Base-by-base conservation (phyloP, 2,888 invertebrate species). In the Cordilura impudica region DNA sequence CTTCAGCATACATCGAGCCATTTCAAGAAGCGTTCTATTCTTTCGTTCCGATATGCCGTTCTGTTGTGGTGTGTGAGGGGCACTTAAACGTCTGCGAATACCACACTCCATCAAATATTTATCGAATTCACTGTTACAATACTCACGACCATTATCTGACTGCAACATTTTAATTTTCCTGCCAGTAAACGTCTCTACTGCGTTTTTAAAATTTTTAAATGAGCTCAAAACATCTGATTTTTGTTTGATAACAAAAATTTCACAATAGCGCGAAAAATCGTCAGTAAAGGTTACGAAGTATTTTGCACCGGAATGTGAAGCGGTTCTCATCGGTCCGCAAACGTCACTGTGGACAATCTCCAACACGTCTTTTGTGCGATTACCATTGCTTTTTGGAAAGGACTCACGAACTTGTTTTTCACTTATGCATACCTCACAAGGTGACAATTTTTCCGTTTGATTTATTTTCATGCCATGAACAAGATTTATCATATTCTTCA, bases 1-100 rank as follows among this genome's bases (percentile, higher is more conserved):
- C 1, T 82, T 69, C 67, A 88, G 35, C 66, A 67, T 56, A 51
- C 82, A 83, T 18, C 82, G 63, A n/a, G 82, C 80, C 78, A 79
- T 82, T 26, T 82, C 83, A 1, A 81, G 66, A 0, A 83, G 70
- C 6, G 82, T 82, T 45, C 82, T 70, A 18, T 83, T 83, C 61
- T 75, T 82, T 2, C 81, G 39, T 31, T 83, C 83, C 0, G 82
- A 72, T 5, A 83, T 66, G 6, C 82, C 82, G 29, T 83, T 83
- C 54, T 82, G 4, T n/a, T n/a, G n/a, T n/a, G n/a, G n/a, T n/a
- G n/a, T n/a, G n/a, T n/a, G n/a, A n/a, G n/a, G n/a, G n/a, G 78
- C 63, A 12, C 81, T 74, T 31, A 81, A 54, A 4, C 80, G 63
- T 45, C 78, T 51, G 47, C 66, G 66, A 43, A 83, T 83, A 18